Base-by-base conservation (phyloP, 2,888 invertebrate species). In the Lasioglossum villosulum region DNA sequence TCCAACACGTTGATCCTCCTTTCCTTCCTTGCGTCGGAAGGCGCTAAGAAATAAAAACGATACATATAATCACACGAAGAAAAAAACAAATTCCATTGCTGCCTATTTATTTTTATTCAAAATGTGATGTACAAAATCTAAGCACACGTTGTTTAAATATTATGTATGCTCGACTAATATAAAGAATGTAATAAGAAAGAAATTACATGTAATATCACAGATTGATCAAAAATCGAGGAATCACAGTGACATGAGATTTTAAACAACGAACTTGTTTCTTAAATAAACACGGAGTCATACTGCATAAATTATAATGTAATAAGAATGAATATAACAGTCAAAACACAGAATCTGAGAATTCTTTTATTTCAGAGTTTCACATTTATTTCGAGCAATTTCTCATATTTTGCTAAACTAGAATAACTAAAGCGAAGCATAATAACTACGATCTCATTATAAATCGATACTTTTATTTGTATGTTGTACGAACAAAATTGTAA, bases 161-260 rank as follows among this genome's bases (percentile, higher is more conserved):
- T 89, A 84, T 82, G 79, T 89, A 89, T 75, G 71, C 78, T 83
- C 82, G 87, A 84, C 86, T 84, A 80, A 77, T 89, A 90, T 88
- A 90, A 90, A 90, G 88, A 86, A 89, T 85, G 88, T 81, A 80
- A 88, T 90, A 90, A 84, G 90, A 88, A 88, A 83, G 79, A 84
- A 90, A 88, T 89, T 90, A 90, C 86, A 90, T 86, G 85, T 90
- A 90, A 82, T 90, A 90, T 90, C 90, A 90, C 90, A 90, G 90
- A 89, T 91, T 90, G 82, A 87, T 89, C 85, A 82, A 91, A 90
- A 91, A 86, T 87, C 79, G 86, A 78, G 86, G 91, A 91, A 90
- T 90, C 90, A 90, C 90, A 90, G 90, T 91, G 90, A 90, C 89
- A 86, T 85, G 84, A 90, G 85, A 89, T 80, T 89, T 90, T 82